A percentile compares a stretch with the other conserved stretches of the same genome.
Evolutionary conservation across 2,888 invertebrate genomes (phyloP).

Genomic region (Oithona nana): DNA sequence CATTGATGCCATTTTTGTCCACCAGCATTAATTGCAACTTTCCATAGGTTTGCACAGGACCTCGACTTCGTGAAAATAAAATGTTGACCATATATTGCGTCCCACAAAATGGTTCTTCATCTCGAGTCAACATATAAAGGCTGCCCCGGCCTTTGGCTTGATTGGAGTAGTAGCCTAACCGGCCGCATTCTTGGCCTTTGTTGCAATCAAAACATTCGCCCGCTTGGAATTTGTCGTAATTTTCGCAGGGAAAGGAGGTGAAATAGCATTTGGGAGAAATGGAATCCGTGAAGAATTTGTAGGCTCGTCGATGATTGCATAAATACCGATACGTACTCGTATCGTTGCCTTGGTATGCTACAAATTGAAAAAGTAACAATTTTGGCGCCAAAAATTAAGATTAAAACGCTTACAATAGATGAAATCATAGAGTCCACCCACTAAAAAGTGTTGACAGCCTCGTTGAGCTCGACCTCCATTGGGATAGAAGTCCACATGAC

Average conservation of each 20-base stretch:
- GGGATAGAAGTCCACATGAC: constrained; percentile 77
- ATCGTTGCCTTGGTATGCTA: constrained; percentile 51
- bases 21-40: constrained; percentile 51
- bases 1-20: constrained; percentile 45
- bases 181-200: constrained; percentile 44
- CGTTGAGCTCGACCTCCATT: constrained; percentile 80
- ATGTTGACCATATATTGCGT: constrained; percentile 70
- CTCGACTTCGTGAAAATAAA: constrained; percentile 37
- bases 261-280: constrained; percentile 77
- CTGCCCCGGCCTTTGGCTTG: constrained; percentile 54
- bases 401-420: constrained; percentile 49
- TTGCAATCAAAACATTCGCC: constrained; percentile 54
- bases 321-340: constrained; percentile 39
- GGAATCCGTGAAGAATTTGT: constrained; percentile 84
- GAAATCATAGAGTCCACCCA: constrained; percentile 73
- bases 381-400: no score
- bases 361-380: constrained; percentile 14
- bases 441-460: constrained; percentile 75
- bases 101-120: constrained; percentile 81
- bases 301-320: constrained; percentile 80
- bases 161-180: constrained; percentile 86
- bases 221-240: constrained; percentile 60
- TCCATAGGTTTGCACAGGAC: constrained; percentile 46
- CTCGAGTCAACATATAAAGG: constrained; percentile 68
- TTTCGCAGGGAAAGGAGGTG: constrained; percentile 67